Evolutionary conservation across 1,140 invertebrate species (phyloP).

Genomic region (Lerema accius): DNA sequence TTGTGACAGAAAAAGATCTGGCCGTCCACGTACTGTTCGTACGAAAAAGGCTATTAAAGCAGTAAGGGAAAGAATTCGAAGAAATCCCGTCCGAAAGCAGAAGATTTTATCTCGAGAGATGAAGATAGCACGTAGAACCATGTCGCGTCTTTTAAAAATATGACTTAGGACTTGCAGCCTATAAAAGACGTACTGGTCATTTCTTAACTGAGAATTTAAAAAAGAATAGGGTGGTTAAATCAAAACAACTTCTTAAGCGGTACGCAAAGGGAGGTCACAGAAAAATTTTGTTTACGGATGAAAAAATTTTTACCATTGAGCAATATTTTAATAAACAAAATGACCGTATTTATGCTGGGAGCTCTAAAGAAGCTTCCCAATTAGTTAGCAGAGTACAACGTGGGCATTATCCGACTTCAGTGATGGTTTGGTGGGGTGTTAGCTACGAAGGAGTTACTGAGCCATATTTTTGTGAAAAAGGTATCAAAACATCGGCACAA

Average conservation of each 20-base stretch:
- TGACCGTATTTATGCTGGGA: no score
- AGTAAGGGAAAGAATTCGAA: no score
- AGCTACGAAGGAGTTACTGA: no score
- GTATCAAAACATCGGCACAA: slow-evolving; percentile 4
- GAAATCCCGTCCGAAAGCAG: no score
- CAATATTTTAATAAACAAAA: no score
- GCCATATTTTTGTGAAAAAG: no score
- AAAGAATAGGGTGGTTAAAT: slow-evolving; percentile 5
- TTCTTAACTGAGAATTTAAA: slow-evolving; percentile 13
- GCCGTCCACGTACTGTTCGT: slow-evolving; percentile 22
- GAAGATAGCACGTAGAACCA: background rate
- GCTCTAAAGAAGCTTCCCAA: no score
- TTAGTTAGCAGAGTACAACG: no score
- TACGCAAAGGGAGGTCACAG: slow-evolving; percentile 4
- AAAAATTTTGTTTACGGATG: slow-evolving; percentile 1
- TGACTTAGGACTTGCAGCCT: slow-evolving; percentile 3
- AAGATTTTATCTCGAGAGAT: slow-evolving; percentile 22
- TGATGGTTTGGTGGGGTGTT: no score
- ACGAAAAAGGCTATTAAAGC: slow-evolving; percentile 16
- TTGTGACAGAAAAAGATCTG: slow-evolving; percentile 28
- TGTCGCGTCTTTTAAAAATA: slow-evolving; percentile 1
- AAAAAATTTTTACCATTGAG: slow-evolving; percentile 9
- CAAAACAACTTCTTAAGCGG: slow-evolving; percentile 3
- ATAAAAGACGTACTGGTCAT: slow-evolving; percentile 6
- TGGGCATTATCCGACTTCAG: no score